phyloP scores from a whole-genome alignment of 2,797 vertebrate genomes.

The Sebastes dallii region DNA sequence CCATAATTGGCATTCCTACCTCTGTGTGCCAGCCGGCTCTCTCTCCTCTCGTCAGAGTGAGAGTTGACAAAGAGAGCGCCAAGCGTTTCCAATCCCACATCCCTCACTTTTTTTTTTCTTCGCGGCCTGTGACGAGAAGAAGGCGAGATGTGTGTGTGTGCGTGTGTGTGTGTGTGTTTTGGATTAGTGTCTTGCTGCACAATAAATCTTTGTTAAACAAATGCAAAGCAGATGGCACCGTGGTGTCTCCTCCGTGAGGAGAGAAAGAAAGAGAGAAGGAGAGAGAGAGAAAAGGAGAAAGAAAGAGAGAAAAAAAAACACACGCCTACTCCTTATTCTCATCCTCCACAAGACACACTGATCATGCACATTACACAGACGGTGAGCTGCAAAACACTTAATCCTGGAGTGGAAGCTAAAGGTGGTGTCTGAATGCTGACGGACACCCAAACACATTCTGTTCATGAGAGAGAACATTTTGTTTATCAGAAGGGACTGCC shows the following conservation, averaged over 20 bases:
- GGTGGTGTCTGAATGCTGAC: constrained; percentile 69
- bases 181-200: constrained; percentile 85
- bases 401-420: constrained; percentile 72
- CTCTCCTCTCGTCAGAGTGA: constrained; percentile 77
- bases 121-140: constrained; percentile 79
- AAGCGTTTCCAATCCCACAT: constrained; percentile 81
- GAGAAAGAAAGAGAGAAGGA: constrained; percentile 71
- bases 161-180: constrained; percentile 76
- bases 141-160: constrained; percentile 72
- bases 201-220: constrained; percentile 89
- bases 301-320: constrained; percentile 53
- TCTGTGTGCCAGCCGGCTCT: constrained; percentile 79
- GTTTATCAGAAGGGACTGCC: constrained; percentile 60
- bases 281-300: constrained; percentile 62
- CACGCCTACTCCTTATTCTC: constrained; percentile 79
- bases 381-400: constrained; percentile 75
- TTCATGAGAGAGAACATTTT: constrained; percentile 72
- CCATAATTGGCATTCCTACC: constrained; percentile 82
- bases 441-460: constrained; percentile 78
- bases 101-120: constrained; percentile 76
- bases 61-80: constrained; percentile 81
- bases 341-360: constrained; percentile 77
- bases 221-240: constrained; percentile 87
- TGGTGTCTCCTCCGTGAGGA: constrained; percentile 78
- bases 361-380: constrained; percentile 78